These are phyloP conservation scores for Zoanthus sociatus DNA, from an alignment of 92 coral and sea anemone species.

Conservation along the genomic window DNA sequence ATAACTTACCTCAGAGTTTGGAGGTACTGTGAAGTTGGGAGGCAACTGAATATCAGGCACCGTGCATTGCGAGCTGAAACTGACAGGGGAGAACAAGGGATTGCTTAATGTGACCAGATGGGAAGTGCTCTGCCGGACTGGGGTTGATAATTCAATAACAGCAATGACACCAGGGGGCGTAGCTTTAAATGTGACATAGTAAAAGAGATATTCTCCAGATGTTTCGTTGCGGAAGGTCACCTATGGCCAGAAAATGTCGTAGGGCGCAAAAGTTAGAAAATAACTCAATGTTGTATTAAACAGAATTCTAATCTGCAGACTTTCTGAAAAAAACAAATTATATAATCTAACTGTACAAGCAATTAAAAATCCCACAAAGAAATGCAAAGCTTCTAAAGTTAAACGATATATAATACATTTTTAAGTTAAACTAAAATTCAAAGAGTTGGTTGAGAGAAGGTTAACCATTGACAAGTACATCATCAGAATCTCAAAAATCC, in stretches of 20 bases:
- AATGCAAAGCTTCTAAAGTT: too few relatives aligned
- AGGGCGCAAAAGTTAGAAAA: neutral
- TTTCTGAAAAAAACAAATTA: too few relatives aligned
- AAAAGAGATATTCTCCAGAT: conserved; percentile 85
- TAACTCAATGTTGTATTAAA: too few relatives aligned
- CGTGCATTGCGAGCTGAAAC: conserved; percentile 88
- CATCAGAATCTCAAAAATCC: too few relatives aligned
- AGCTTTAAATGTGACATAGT: conserved; percentile 96
- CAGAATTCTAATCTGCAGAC: too few relatives aligned
- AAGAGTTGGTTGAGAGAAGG: too few relatives aligned
- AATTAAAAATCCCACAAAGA: too few relatives aligned
- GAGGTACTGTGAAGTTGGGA: conserved; percentile 95
- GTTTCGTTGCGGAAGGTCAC: conserved; percentile 92
- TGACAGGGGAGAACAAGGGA: conserved; percentile 92
- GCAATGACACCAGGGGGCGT: conserved; percentile 96
- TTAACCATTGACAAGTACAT: too few relatives aligned
- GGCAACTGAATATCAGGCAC: conserved; percentile 91
- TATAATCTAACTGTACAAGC: too few relatives aligned
- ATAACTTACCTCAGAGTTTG: conserved; percentile 86
- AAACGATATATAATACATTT: too few relatives aligned
- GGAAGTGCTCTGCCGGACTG: conserved; percentile 94
- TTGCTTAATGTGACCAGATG: conserved; percentile 93
- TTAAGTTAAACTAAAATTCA: too few relatives aligned
- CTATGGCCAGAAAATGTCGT: conserved; percentile 41
- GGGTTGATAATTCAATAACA: conserved; percentile 90